Evolutionary conservation across 2,888 invertebrate genomes (phyloP).

Genomic region (Lithophane semibrunnea): DNA sequence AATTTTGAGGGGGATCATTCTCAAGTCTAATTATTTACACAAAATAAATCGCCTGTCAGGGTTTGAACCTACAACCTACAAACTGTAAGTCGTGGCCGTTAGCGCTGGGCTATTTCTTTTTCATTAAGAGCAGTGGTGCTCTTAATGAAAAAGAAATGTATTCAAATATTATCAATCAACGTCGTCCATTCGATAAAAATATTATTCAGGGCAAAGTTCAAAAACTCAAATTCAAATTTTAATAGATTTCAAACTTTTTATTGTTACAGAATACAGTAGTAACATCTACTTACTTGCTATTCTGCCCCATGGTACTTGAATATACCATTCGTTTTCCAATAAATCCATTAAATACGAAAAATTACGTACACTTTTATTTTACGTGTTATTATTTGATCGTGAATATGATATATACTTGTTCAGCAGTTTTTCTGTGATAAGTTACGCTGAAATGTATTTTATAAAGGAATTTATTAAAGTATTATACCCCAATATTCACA

Average conservation of each 20-base stretch:
- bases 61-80: too few relatives aligned
- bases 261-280: conserved; percentile 47
- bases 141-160: neutral
- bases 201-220: conserved; percentile 55
- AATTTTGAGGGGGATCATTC: neutral
- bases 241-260: neutral
- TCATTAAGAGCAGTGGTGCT: too few relatives aligned
- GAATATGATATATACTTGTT: neutral
- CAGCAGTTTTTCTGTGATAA: neutral
- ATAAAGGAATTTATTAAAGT: neutral
- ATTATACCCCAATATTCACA: neutral
- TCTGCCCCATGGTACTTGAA: conserved; percentile 86
- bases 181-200: conserved; percentile 21
- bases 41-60: too few relatives aligned
- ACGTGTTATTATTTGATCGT: neutral
- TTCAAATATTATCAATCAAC: conserved; percentile 13
- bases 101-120: too few relatives aligned
- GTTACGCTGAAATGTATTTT: neutral
- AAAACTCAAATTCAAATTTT: neutral
- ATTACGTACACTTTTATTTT: neutral
- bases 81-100: too few relatives aligned
- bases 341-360: conserved; percentile 70
- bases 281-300: conserved; percentile 80
- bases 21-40: neutral
- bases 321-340: conserved; percentile 86